Percentiles rank a stretch among this genome's conserved stretches.
Conservation (phyloP, 2,113 vertebrate genomes). For the Onychorhynchus coronatus region DNA sequence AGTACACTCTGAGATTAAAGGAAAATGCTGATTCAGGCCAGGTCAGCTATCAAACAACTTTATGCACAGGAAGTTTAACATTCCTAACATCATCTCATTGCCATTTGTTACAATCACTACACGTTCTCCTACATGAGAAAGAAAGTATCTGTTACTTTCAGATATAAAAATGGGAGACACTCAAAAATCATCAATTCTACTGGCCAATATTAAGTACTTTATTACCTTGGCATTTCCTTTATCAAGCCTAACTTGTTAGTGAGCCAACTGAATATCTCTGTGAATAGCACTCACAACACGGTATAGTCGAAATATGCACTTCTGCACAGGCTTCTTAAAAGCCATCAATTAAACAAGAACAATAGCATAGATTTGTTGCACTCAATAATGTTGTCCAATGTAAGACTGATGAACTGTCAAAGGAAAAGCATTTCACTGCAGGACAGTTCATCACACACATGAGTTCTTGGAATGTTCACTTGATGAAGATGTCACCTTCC, state of each 20-base stretch:
- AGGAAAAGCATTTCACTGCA: neutral
- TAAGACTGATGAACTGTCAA: neutral
- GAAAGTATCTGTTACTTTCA: neutral
- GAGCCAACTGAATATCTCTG: neutral
- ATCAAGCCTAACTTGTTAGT: neutral
- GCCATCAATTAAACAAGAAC: neutral
- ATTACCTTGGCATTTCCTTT: neutral
- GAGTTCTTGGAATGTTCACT: neutral
- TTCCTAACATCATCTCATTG: neutral
- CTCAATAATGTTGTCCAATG: fast-evolving
- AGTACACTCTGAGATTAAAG: neutral
- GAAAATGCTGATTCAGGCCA: neutral
- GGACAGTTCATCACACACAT: neutral
- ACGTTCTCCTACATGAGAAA: neutral
- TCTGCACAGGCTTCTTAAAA: neutral
- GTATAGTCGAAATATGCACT: neutral
- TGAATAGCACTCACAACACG: neutral
- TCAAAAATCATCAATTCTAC: neutral
- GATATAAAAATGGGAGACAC: neutral
- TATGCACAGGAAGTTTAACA: neutral
- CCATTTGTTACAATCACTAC: neutral
- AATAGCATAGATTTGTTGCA: neutral
- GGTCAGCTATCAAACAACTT: neutral
- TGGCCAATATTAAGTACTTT: neutral
- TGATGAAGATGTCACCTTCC: neutral